Conservation (phyloP, 2,888 invertebrate species). For the Kryphioiulus occultus region DNA sequence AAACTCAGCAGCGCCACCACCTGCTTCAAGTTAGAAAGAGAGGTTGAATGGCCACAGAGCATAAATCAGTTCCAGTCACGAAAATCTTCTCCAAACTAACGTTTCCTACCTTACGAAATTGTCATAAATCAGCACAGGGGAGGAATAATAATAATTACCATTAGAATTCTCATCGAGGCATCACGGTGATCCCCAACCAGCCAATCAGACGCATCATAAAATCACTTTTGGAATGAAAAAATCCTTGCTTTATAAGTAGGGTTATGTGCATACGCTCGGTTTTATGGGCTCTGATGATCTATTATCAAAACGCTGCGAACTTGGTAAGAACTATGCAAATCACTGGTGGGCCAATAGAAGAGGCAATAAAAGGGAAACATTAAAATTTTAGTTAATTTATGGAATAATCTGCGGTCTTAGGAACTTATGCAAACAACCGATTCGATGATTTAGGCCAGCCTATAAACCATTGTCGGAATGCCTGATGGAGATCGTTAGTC, state of each 20-base stretch:
- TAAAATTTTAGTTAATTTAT: background rate
- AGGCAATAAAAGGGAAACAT: background rate
- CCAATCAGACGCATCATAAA: background rate
- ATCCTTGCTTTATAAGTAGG: background rate
- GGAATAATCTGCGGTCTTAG: background rate
- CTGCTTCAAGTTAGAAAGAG: constrained; percentile 20
- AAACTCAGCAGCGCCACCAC: constrained; percentile 13
- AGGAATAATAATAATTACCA: constrained; percentile 45
- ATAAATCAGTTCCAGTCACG: constrained; percentile 45
- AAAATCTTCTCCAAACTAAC: constrained; percentile 42
- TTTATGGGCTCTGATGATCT: background rate
- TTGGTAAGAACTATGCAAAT: background rate
- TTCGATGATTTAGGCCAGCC: background rate
- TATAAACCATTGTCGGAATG: background rate
- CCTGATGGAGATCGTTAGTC: too few relatives aligned
- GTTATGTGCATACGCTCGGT: background rate
- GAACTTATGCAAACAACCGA: background rate
- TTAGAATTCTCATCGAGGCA: constrained; percentile 26
- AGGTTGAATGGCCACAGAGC: constrained; percentile 42
- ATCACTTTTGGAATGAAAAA: background rate
- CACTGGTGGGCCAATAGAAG: background rate
- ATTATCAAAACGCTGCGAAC: background rate
- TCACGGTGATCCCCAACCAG: background rate
- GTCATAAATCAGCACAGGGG: constrained; percentile 37
- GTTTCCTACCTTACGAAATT: constrained; percentile 42